phyloP scores from a whole-genome alignment of 2,888 invertebrate genomes.

The Loripinus fragilis region DNA sequence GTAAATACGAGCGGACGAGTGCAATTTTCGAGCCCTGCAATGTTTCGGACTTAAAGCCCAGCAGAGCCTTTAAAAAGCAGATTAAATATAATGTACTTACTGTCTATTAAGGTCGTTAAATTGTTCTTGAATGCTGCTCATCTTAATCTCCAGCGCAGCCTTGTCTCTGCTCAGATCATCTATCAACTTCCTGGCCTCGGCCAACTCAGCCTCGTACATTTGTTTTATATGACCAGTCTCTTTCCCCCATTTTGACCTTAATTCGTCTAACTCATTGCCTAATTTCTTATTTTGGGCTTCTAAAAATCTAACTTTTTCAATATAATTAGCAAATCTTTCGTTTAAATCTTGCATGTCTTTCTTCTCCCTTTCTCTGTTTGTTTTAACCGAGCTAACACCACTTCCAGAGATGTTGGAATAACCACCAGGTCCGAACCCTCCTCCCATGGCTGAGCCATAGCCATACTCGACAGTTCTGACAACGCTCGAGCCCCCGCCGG shows the following conservation, averaged over 20 bases:
- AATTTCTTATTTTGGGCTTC: constrained; percentile 84
- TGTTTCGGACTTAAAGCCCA: not conserved
- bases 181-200: constrained; percentile 84
- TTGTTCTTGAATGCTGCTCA: constrained; percentile 84
- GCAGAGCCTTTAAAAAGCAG: not conserved
- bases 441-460: constrained; percentile 45
- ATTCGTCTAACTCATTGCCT: constrained; percentile 80
- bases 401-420: constrained; percentile 73
- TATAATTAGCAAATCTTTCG: constrained; percentile 85
- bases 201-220: constrained; percentile 84
- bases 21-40: no score
- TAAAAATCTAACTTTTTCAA: constrained; percentile 84
- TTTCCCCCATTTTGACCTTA: constrained; percentile 81
- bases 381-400: constrained; percentile 83
- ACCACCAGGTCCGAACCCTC: constrained; percentile 68
- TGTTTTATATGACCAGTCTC: constrained; percentile 82
- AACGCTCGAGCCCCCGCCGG: constrained; percentile 59
- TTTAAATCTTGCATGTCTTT: constrained; percentile 85
- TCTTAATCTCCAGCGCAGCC: constrained; percentile 84
- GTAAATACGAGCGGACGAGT: no score
- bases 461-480: constrained; percentile 70
- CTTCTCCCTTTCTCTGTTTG: constrained; percentile 84
- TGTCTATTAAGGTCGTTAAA: constrained; percentile 79
- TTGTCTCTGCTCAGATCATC: constrained; percentile 84
- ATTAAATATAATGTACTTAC: constrained; percentile 64